A percentile compares a stretch with the other conserved stretches of the same genome.
phyloP scores from a whole-genome alignment of 2,113 vertebrate species.

The Eretmochelys imbricata region DNA sequence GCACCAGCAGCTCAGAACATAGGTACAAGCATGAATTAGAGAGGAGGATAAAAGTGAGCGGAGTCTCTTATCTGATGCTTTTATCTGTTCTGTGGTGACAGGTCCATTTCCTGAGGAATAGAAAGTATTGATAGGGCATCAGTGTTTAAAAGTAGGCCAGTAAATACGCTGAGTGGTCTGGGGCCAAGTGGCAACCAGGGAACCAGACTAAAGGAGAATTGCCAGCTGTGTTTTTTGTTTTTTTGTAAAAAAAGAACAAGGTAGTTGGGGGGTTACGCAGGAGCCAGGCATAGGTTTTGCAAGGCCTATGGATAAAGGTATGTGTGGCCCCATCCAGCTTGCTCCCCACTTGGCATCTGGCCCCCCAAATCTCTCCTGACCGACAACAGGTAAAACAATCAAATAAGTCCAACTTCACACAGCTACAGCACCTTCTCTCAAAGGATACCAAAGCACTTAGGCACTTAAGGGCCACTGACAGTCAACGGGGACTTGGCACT shows the following conservation, averaged over 20 bases:
- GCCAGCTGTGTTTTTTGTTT: not conserved
- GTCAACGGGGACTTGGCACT: not conserved
- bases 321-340: not conserved
- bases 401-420: not conserved
- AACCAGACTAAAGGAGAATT: not conserved
- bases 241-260: not conserved
- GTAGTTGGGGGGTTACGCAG: not conserved
- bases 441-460: not conserved
- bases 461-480: not conserved
- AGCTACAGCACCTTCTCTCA: not conserved
- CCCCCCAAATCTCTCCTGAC: not conserved
- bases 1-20: not conserved
- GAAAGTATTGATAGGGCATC: not conserved
- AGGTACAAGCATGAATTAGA: not conserved
- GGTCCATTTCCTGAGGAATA: not conserved
- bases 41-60: not conserved
- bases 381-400: not conserved
- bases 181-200: not conserved
- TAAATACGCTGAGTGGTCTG: not conserved
- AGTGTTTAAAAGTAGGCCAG: not conserved
- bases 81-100: not conserved
- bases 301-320: not conserved
- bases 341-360: not conserved
- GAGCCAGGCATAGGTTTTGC: not conserved
- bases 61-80: not conserved